Conservation (phyloP, 2,888 invertebrate species). For the Sicus ferrugineus region DNA sequence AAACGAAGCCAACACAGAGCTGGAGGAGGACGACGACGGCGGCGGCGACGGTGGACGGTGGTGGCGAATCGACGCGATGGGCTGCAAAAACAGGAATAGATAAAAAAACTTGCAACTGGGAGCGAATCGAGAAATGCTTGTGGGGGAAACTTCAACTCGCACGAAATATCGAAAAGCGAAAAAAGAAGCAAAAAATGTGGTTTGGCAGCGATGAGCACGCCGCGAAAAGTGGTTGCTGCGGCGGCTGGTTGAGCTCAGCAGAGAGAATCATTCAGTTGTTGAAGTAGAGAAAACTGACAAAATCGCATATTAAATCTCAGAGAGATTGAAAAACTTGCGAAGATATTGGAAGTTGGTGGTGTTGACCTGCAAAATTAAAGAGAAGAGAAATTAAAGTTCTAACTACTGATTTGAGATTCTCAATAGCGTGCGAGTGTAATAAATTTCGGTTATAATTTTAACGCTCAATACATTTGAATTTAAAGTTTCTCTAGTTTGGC, state of each 20-base stretch:
- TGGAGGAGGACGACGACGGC: too few relatives aligned
- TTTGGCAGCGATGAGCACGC: background rate
- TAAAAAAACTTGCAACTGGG: background rate
- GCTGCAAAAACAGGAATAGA: constrained; percentile 8
- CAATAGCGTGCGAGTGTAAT: too few relatives aligned
- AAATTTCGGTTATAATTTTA: too few relatives aligned
- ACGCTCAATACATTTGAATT: too few relatives aligned
- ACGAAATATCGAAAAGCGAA: constrained; percentile 14
- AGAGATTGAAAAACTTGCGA: too few relatives aligned
- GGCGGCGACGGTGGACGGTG: background rate
- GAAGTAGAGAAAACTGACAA: background rate
- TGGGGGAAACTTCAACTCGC: constrained; percentile 16
- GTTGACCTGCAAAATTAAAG: too few relatives aligned
- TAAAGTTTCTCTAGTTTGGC: too few relatives aligned
- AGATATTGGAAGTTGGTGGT: too few relatives aligned
- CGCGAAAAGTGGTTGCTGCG: background rate
- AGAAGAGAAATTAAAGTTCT: too few relatives aligned
- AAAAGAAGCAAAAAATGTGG: background rate
- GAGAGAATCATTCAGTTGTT: too few relatives aligned
- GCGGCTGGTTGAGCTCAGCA: background rate
- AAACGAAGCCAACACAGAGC: constrained; percentile 31
- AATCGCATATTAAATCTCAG: background rate
- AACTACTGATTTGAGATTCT: too few relatives aligned
- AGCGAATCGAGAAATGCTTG: constrained; percentile 21
- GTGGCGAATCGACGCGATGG: background rate